phyloP scores from a whole-genome alignment of 1,140 invertebrate species.

The Mycetomoellerius zeteki region DNA sequence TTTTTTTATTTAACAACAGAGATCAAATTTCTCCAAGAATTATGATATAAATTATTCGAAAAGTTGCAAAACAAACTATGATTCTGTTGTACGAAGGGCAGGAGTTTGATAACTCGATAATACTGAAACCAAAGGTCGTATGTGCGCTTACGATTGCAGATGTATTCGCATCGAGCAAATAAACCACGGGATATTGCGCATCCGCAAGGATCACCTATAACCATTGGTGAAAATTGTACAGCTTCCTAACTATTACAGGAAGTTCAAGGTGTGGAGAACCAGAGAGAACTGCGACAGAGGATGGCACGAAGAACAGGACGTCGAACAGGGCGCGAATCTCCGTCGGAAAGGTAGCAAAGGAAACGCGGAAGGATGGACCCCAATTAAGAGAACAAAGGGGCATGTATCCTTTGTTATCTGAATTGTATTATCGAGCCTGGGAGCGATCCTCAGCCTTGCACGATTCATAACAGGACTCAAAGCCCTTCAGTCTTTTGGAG shows the following conservation, averaged over 20 bases:
- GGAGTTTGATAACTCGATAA: slow-evolving; percentile 32
- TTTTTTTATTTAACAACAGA: background rate
- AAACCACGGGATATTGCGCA: slow-evolving; percentile 18
- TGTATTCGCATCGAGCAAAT: background rate
- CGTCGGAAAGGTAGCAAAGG: slow-evolving; percentile 48
- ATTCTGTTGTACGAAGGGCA: background rate
- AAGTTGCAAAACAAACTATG: background rate
- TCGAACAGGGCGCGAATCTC: slow-evolving; percentile 1
- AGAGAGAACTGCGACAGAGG: background rate
- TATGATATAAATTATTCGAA: background rate
- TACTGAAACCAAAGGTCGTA: background rate
- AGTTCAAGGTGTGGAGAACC: slow-evolving; percentile 15
- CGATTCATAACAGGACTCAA: slow-evolving; percentile 56
- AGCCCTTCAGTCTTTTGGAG: slow-evolving; percentile 54
- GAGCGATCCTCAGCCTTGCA: slow-evolving; percentile 33
- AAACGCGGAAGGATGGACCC: slow-evolving; percentile 43
- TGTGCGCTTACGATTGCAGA: background rate
- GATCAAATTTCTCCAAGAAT: background rate
- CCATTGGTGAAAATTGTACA: slow-evolving; percentile 38
- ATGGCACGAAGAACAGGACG: background rate
- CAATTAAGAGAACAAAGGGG: slow-evolving; percentile 71
- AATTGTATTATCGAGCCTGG: slow-evolving; percentile 70
- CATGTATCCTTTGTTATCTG: slow-evolving; percentile 68
- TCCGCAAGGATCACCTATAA: slow-evolving; percentile 4
- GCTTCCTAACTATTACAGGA: slow-evolving; percentile 44